Evolutionary conservation across 1,140 invertebrate species (phyloP).

Genomic region (Drosophila sturtevanti): DNA sequence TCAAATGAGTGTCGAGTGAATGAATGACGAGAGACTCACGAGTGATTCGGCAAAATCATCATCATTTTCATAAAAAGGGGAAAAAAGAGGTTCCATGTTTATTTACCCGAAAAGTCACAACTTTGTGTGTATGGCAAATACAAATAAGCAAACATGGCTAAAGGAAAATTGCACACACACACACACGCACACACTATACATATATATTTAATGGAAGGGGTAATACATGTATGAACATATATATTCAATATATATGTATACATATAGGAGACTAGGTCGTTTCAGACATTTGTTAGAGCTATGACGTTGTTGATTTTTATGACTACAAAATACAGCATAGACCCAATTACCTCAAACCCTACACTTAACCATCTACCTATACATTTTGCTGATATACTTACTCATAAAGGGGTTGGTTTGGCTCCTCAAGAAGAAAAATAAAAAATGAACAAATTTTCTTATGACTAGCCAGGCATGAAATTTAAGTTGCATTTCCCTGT

Average conservation of each 20-base stretch:
- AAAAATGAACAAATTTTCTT: not conserved
- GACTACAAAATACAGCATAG: conserved; percentile 24
- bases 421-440: too few species aligned
- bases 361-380: not conserved
- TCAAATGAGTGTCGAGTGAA: conserved; percentile 69
- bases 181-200: not conserved
- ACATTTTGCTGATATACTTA: not conserved
- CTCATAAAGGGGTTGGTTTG: not conserved
- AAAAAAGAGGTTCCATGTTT: conserved; percentile 36
- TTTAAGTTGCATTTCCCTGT: conserved; percentile 28
- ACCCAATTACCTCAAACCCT: conserved; percentile 15
- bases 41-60: conserved; percentile 65
- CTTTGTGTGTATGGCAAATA: conserved; percentile 62
- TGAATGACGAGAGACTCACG: conserved; percentile 44
- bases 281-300: conserved; percentile 44
- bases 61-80: not conserved
- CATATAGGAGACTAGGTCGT: conserved; percentile 7
- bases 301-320: conserved; percentile 43
- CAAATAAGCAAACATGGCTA: conserved; percentile 65
- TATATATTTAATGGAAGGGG: not conserved
- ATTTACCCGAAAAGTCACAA: conserved; percentile 69
- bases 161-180: conserved; percentile 64
- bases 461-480: conserved; percentile 18
- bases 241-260: not conserved
- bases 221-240: not conserved